phyloP scores from a whole-genome alignment of 2,113 vertebrate species.

The Sebastes schlegelii region DNA sequence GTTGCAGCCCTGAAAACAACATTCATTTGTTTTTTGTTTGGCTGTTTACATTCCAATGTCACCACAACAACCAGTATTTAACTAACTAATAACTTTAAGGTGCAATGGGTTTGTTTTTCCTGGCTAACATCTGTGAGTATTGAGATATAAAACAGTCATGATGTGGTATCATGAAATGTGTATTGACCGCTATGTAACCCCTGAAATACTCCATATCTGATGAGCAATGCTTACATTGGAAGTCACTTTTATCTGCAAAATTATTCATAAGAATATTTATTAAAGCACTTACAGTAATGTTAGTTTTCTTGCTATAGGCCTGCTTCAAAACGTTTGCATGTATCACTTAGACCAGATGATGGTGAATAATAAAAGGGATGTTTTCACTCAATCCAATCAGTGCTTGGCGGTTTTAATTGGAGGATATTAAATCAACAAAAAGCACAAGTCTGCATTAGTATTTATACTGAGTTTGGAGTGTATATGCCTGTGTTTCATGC shows the following conservation, averaged over 20 bases:
- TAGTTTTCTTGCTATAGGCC: too few species aligned
- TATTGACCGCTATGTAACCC: background rate
- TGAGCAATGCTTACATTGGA: too few species aligned
- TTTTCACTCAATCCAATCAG: background rate
- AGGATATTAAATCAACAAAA: background rate
- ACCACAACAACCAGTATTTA: background rate
- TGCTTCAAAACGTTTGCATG: background rate
- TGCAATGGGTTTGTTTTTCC: background rate
- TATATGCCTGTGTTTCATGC: too few species aligned
- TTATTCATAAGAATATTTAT: too few species aligned
- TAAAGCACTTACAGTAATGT: too few species aligned
- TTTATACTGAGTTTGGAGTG: background rate
- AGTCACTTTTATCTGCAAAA: background rate
- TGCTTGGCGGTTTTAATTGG: background rate
- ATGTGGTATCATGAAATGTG: background rate
- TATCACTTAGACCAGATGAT: background rate
- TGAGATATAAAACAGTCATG: background rate
- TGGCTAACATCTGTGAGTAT: background rate
- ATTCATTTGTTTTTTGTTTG: background rate
- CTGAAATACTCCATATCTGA: background rate
- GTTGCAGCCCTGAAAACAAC: background rate
- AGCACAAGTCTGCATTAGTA: background rate
- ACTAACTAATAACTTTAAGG: background rate
- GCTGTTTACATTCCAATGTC: background rate
- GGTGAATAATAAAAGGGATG: constrained; percentile 6